These are phyloP conservation scores for Sesamia nonagrioides DNA, from an alignment of 1,140 invertebrate species.

Conservation along the genomic window DNA sequence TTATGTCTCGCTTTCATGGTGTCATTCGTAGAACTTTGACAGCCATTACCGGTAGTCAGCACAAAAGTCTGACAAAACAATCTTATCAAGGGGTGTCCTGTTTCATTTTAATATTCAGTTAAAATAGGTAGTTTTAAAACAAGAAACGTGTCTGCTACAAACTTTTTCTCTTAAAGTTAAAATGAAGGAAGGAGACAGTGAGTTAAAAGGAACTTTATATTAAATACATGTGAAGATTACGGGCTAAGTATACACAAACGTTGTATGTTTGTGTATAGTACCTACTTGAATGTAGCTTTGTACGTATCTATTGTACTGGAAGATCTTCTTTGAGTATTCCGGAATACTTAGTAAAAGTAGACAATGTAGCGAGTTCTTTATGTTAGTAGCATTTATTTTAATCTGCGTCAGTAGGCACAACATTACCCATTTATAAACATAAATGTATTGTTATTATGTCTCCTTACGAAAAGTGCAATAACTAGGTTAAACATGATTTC, in stretches of 20 bases:
- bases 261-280: background rate
- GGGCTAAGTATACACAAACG: slow-evolving; percentile 6
- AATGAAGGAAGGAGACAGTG: slow-evolving; percentile 27
- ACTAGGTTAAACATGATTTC: too few species aligned
- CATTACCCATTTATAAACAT: background rate
- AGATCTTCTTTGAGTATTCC: slow-evolving; percentile 4
- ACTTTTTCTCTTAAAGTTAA: slow-evolving; percentile 46
- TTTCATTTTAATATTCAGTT: slow-evolving; percentile 37
- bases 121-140: slow-evolving; percentile 40
- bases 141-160: slow-evolving; percentile 34
- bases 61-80: background rate
- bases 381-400: slow-evolving; percentile 26
- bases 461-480: too few species aligned
- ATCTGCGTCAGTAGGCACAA: background rate
- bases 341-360: slow-evolving; percentile 9
- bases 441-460: background rate
- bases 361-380: background rate
- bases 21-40: too few species aligned
- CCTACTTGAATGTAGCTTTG: slow-evolving; percentile 4
- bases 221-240: slow-evolving; percentile 35
- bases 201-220: slow-evolving; percentile 45
- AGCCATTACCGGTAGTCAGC: background rate
- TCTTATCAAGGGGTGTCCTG: too few species aligned
- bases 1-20: too few species aligned
- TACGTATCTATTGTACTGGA: background rate